A percentile compares a stretch with the other conserved stretches of the same genome.
Evolutionary conservation across 1,140 invertebrate genomes (phyloP).

Genomic region (Piezodorus guildinii): DNA sequence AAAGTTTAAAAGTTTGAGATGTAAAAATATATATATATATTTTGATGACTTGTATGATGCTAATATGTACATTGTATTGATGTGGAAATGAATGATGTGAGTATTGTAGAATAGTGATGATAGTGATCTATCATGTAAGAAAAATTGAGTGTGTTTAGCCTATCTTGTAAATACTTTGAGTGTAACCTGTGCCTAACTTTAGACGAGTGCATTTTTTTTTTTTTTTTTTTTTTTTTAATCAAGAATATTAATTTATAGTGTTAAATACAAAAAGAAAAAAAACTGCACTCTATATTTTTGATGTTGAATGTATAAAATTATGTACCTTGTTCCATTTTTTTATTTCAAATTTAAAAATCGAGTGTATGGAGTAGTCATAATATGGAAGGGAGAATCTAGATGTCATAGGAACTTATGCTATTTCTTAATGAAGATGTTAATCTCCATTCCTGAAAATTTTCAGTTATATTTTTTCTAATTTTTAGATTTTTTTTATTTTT

Average conservation of each 20-base stretch:
- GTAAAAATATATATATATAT: constrained; percentile 8
- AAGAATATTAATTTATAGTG: background rate
- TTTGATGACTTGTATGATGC: constrained; percentile 1
- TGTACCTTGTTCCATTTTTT: too few relatives aligned
- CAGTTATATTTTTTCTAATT: too few relatives aligned
- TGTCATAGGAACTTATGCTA: too few relatives aligned
- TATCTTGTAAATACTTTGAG: constrained; percentile 2
- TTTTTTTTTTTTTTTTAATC: background rate
- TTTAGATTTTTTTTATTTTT: too few relatives aligned
- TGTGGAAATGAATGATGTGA: background rate
- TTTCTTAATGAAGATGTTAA: too few relatives aligned
- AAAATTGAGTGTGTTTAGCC: background rate
- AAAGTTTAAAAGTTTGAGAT: background rate
- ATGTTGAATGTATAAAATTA: background rate
- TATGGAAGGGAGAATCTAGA: too few relatives aligned
- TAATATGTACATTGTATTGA: background rate
- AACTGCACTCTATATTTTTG: constrained; percentile 6
- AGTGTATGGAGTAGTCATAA: too few relatives aligned
- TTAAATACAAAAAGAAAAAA: background rate
- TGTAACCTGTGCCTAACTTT: constrained; percentile 10
- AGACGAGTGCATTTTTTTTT: constrained; percentile 10
- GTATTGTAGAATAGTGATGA: background rate
- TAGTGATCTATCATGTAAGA: background rate
- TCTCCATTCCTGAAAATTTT: too few relatives aligned
- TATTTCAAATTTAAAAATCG: too few relatives aligned